Evolutionary conservation across 1,140 invertebrate genomes (phyloP), one percentile per base, ranked within the genome.

Genomic region (Calephelis nemesis): DNA sequence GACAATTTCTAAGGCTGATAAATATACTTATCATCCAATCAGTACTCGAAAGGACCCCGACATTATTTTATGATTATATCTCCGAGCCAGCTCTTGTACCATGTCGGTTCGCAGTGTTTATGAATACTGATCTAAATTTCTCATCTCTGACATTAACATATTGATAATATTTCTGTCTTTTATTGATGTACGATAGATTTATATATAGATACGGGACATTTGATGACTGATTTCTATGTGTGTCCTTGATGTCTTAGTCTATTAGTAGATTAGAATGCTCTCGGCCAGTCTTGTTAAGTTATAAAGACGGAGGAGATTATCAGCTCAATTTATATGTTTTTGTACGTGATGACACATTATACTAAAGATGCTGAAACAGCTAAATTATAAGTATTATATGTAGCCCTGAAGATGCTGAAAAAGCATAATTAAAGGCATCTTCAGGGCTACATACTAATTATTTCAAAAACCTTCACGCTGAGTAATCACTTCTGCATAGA

Each of bases 71-170:
- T 73, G 85, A 85, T 87, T 70, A 75, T 84, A 88, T 88, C 87
- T 77, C 67, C 30, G 47, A 79, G 79, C 83, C 74, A 78, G 83
- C 82, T 80, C 78, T 78, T 83, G 82, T 83, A 78, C 76, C 71
- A 81, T 72, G 80, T 81, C 83, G 82, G 80, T 81, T 68, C 78
- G 75, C 76, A 80, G 78, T 76, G 79, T 86, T 82, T 84, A 85
- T 83, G 75, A 79, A 74, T 69, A 84, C 79, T 79, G 85, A 87
- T 88, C 81, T 81, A 73, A 83, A 80, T 87, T 79, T 81, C 77
- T 87, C 85, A 88, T 90, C 86, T 83, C 52, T 76, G 86, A 88
- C 87, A 88, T 88, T 88, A 88, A 88, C 82, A 88, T 88, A 88
- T 88, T 85, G 86, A 88, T 90, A 87, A 82, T 82, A 78, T 78